These are phyloP conservation scores for Machimus atricapillus DNA, from an alignment of 2,888 invertebrate genomes.

Conservation along the genomic window DNA sequence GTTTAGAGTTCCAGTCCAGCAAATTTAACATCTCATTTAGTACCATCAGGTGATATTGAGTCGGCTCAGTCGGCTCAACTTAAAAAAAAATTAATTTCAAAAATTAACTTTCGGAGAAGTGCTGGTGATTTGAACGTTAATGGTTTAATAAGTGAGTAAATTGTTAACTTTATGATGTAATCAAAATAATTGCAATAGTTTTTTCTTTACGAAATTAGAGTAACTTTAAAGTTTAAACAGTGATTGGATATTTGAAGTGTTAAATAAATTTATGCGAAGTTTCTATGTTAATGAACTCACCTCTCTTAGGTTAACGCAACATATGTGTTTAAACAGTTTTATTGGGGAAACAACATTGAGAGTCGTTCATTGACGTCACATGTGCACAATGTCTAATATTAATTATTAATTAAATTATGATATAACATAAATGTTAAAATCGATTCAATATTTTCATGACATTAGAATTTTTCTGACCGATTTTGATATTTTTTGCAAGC, in stretches of 20 bases:
- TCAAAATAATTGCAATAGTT: not conserved
- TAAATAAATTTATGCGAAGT: not conserved
- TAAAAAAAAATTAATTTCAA: not conserved
- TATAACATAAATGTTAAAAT: not conserved
- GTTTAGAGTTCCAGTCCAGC: not conserved
- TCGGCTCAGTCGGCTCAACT: not conserved
- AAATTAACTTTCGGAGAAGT: not conserved
- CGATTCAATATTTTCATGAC: too few species aligned
- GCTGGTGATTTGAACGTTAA: not conserved
- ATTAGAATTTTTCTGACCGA: too few species aligned
- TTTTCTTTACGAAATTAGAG: not conserved
- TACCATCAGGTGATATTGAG: not conserved
- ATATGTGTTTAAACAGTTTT: not conserved
- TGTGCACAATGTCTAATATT: not conserved
- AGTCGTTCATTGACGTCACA: not conserved
- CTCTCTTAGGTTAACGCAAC: not conserved
- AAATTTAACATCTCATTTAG: not conserved
- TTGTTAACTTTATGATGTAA: not conserved
- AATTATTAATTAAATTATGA: not conserved
- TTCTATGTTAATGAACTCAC: not conserved
- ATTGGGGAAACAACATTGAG: not conserved
- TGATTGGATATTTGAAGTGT: not conserved
- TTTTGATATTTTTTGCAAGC: too few species aligned
- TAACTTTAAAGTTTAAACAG: not conserved
- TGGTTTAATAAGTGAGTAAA: not conserved